These are phyloP conservation scores for Poeciliopsis gracilis DNA, from an alignment of 2,797 vertebrate species.

Conservation along the genomic window DNA sequence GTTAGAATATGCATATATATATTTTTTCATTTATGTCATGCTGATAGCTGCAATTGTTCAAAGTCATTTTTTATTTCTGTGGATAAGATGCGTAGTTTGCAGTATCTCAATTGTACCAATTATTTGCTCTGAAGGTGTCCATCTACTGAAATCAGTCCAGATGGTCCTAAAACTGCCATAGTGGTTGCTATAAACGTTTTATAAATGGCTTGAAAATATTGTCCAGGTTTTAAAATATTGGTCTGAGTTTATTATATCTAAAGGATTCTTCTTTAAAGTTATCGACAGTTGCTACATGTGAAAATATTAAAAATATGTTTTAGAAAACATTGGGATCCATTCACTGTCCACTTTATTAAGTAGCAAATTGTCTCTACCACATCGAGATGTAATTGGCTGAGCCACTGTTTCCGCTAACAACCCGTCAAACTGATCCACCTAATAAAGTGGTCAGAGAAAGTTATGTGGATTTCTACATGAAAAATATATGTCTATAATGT, in stretches of 20 bases:
- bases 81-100: conserved; percentile 53
- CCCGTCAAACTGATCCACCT: neutral
- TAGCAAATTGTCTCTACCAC: neutral
- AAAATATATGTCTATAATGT: conserved; percentile 6
- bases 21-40: conserved; percentile 30
- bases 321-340: neutral
- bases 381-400: neutral
- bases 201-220: conserved; percentile 22
- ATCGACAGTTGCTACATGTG: neutral
- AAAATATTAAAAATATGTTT: neutral
- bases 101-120: conserved; percentile 42
- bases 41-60: conserved; percentile 54
- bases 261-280: conserved; percentile 17
- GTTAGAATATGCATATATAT: conserved; percentile 12
- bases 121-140: conserved; percentile 35
- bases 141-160: conserved; percentile 33
- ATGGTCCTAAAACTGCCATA: conserved; percentile 2
- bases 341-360: neutral
- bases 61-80: conserved; percentile 55
- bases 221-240: conserved; percentile 17
- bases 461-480: neutral
- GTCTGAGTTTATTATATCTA: conserved; percentile 19
- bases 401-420: neutral
- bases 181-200: conserved; percentile 12
- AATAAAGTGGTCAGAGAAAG: neutral